Evolutionary conservation across 2,797 vertebrate genomes (phyloP), one percentile per base, ranked within the genome.

Genomic region (Rachycentron canadum): DNA sequence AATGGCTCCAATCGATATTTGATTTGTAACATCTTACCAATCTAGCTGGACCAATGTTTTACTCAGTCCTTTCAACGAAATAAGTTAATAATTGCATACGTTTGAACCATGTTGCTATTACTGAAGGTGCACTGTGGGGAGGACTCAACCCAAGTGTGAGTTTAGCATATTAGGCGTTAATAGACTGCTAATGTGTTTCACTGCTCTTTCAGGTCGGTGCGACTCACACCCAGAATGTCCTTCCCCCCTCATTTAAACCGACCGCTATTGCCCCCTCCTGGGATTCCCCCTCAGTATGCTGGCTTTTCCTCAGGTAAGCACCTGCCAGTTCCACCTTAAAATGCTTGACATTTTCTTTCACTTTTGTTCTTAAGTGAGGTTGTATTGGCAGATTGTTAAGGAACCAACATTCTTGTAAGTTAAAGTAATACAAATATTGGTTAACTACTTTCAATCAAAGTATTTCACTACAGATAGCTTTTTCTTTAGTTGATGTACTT

Each of bases 221-320:
- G 12, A 23, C 57, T 73, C 14, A 67, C 73, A 76, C 47, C 75
- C 90, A 96, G 90, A 89, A 99, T 99, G 98, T 99, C 98, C 79
- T 99, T 98, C 66, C 98, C 97, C 82, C 98, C 98, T 91, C 98
- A 99, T 93, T 95, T 99, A 89, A 99, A 98, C 95, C 97, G 98
- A 86, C 96, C 98, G 83, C 96, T 98, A 19, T 96, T 99, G 94
- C 96, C 99, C 57, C 97, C 97, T 64, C 98, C 98, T 3, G 98
- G 98, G 84, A 97, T 99, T 52, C 98, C 97, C 61, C 98, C 97
- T 61, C 98, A 99, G 79, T 99, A 98, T 91, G 96, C 98, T 88
- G 97, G 97, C 36, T 99, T 99, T 89, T 96, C 98, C 83, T 93
- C 98, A 82, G 96, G 97, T 88, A 96, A 96, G 82, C 94, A 17